phyloP scores from a whole-genome alignment of 2,888 invertebrate species.

The Anthophora plumipes region DNA sequence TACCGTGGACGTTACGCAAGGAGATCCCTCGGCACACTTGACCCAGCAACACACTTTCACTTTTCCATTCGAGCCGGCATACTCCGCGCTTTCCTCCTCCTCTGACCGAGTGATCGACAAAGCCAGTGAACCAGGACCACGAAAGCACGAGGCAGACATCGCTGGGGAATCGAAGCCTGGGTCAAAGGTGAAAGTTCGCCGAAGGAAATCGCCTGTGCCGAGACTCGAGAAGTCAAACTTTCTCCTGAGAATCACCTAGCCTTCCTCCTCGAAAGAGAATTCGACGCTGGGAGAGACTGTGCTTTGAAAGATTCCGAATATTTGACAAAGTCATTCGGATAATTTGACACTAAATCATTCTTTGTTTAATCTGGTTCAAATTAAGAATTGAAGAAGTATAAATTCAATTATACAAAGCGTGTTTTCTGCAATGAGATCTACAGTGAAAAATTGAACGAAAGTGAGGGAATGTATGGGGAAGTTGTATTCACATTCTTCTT shows the following conservation, averaged over 20 bases:
- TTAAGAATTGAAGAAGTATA: too few relatives aligned
- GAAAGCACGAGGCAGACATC: neutral
- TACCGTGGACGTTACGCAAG: slow-evolving; percentile 61
- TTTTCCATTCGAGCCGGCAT: slow-evolving; percentile 70
- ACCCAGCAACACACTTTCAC: slow-evolving; percentile 82
- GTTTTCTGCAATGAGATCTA: too few relatives aligned
- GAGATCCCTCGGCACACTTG: slow-evolving; percentile 76
- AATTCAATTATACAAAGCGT: too few relatives aligned
- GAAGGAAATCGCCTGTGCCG: neutral
- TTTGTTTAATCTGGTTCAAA: too few relatives aligned
- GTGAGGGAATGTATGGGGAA: too few relatives aligned
- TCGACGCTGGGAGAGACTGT: too few relatives aligned
- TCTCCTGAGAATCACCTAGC: neutral
- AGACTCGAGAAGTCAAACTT: neutral
- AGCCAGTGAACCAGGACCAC: slow-evolving; percentile 30
- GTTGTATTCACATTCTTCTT: too few relatives aligned
- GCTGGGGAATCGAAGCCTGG: neutral
- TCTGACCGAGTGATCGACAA: slow-evolving; percentile 44
- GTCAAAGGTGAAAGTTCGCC: slow-evolving; percentile 38
- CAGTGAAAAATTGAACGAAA: too few relatives aligned
- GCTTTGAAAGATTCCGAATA: too few relatives aligned
- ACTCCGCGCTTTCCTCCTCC: slow-evolving; percentile 46
- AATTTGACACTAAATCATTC: too few relatives aligned
- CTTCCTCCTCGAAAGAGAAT: too few relatives aligned
- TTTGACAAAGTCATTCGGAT: too few relatives aligned